Percentiles rank a stretch among this genome's conserved stretches.
These are phyloP conservation scores for Notiomystis cincta DNA, from an alignment of 2,113 vertebrate genomes.

Conservation along the genomic window DNA sequence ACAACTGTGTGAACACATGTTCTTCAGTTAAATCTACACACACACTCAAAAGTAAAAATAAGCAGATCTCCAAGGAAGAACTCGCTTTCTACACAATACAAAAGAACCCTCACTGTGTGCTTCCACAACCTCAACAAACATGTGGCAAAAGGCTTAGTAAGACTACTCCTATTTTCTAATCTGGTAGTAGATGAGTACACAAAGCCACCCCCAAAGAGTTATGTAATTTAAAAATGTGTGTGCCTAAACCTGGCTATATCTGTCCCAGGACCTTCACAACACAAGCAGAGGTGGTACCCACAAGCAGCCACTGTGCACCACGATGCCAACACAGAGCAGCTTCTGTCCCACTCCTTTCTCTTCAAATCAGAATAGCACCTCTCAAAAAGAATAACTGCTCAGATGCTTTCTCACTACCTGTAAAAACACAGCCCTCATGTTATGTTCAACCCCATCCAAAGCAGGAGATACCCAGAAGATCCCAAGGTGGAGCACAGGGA, in stretches of 20 bases:
- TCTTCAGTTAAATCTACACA: not conserved
- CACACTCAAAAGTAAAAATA: not conserved
- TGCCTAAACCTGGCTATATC: not conserved
- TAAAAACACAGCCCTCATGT: not conserved
- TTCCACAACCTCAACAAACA: not conserved
- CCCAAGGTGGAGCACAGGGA: not conserved
- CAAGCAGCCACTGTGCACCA: not conserved
- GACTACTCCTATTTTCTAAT: not conserved
- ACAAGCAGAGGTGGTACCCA: rapidly evolving
- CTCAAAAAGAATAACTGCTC: not conserved
- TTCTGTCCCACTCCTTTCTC: not conserved
- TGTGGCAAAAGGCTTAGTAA: not conserved
- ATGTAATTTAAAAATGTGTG: not conserved
- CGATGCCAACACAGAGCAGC: rapidly evolving
- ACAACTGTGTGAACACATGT: not conserved
- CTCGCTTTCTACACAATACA: not conserved
- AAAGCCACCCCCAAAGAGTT: not conserved
- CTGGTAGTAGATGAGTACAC: not conserved
- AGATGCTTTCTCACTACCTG: not conserved
- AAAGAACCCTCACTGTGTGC: not conserved
- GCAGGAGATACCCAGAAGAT: not conserved
- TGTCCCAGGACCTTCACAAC: not conserved
- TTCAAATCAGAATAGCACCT: not conserved
- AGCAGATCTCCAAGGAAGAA: not conserved
- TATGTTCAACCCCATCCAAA: not conserved